Evolutionary conservation across 2,797 vertebrate species (phyloP), one percentile per base, ranked within the genome.

Genomic region (Cossypha caffra): DNA sequence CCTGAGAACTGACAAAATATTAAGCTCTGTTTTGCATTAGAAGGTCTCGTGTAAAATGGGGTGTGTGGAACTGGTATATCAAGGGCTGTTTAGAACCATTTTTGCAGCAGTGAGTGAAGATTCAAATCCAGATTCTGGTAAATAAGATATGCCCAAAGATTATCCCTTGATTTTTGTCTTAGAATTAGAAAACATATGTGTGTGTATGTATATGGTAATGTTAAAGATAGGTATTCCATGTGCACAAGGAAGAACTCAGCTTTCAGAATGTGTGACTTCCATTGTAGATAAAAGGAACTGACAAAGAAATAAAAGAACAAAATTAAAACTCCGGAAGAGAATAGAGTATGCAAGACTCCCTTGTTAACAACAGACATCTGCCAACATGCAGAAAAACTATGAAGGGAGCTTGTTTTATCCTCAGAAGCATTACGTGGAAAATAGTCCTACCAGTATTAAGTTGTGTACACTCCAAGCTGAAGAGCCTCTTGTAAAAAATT

Each of bases 281-380:
- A 62, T 29, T 85, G 71, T 25, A 86, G 86, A 92, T 92, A 48
- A 93, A 92, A 97, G 75, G 48, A 95, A 58, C 43, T 95, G 90
- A 95, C 74, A 95, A 90, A 29, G 28, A 94, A 91, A 86, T 94
- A 86, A 92, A 82, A 90, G 61, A 92, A 81, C 75, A 91, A 91
- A 92, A 96, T 91, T 88, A 72, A 91, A 89, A 87, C 87, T 94
- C 61, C 8, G 12, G 72, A 78, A 91, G 45, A 80, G 57, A 86
- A 61, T 20, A 79, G 71, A 83, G 42, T n/a, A 42, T 69, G 68
- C 76, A 78, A 72, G 81, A 42, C 55, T 88, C 37, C 18, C 54
- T 92, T 77, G 85, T 83, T 90, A 96, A 80, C 81, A 88, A 61
- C 69, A 91, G 92, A 88, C 62, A 72, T 91, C 89, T 92, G 79